Conservation (phyloP, 2,113 vertebrate species). For the Entelurus aequoreus region DNA sequence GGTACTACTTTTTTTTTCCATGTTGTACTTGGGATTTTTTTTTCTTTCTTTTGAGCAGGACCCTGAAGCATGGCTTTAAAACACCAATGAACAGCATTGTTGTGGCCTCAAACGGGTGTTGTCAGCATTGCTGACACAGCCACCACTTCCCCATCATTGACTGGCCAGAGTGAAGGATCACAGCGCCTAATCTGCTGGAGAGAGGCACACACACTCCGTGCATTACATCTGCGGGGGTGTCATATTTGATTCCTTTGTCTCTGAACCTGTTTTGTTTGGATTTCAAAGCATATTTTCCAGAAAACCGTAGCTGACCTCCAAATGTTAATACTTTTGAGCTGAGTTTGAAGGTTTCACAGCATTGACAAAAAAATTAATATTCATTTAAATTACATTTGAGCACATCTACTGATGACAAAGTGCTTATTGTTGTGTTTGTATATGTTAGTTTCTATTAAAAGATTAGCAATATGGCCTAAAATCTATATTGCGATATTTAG, state of each 20-base stretch:
- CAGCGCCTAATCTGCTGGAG: slow-evolving; percentile 29
- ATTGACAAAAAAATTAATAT: no score
- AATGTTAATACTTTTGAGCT: neutral
- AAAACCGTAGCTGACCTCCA: neutral
- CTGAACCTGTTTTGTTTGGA: no score
- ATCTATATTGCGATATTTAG: no score
- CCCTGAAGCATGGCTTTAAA: neutral
- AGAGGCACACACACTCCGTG: neutral
- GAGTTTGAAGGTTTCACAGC: no score
- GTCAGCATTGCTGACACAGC: slow-evolving; percentile 43
- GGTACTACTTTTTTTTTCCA: neutral
- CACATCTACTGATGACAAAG: no score
- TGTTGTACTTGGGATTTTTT: neutral
- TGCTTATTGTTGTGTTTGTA: no score
- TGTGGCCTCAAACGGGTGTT: slow-evolving; percentile 14
- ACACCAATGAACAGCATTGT: slow-evolving; percentile 8
- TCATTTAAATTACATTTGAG: no score
- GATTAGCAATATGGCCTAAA: no score
- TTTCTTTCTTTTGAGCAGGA: neutral
- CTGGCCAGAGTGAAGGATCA: slow-evolving; percentile 19
- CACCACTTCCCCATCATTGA: slow-evolving; percentile 28
- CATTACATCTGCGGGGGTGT: slow-evolving; percentile 10
- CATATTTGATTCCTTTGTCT: slow-evolving; percentile 15
- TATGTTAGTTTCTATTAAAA: no score
- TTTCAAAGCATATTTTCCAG: no score